phyloP scores from a whole-genome alignment of 2,888 invertebrate genomes.

The Pedicia rivosa region DNA sequence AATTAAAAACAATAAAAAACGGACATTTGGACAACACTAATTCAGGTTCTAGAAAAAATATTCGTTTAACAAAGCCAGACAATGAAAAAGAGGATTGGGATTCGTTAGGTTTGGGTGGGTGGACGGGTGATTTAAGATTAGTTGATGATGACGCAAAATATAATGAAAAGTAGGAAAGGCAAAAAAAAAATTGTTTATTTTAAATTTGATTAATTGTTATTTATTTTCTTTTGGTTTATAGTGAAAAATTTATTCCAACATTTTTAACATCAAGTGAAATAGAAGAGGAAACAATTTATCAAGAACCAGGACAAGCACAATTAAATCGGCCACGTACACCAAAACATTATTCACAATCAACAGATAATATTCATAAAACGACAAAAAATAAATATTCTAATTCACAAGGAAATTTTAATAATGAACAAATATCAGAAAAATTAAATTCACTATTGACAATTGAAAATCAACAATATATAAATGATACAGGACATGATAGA shows the following conservation, averaged over 20 bases:
- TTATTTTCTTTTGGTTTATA: no score
- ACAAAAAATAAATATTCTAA: no score
- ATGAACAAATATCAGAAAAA: neutral
- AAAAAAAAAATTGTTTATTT: no score
- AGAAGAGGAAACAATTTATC: neutral
- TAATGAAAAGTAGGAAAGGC: neutral
- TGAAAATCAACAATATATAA: neutral
- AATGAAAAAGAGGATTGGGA: conserved; percentile 18
- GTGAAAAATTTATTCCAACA: no score
- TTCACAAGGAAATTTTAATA: neutral
- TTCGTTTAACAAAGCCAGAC: neutral
- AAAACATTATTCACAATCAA: neutral
- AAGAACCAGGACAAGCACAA: neutral
- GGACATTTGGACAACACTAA: neutral
- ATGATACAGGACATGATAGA: neutral
- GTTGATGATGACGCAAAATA: no score
- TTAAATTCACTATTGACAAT: neutral
- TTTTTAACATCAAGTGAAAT: no score
- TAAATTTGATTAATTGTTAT: no score
- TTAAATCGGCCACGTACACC: neutral
- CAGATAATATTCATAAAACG: no score
- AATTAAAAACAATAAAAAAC: neutral
- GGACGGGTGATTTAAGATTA: conserved; percentile 21
- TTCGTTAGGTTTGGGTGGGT: conserved; percentile 23
- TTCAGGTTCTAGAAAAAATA: neutral